Evolutionary conservation across 2,888 invertebrate species (phyloP), one percentile per base, ranked within the genome.

Genomic region (Petrolisthes manimaculis): DNA sequence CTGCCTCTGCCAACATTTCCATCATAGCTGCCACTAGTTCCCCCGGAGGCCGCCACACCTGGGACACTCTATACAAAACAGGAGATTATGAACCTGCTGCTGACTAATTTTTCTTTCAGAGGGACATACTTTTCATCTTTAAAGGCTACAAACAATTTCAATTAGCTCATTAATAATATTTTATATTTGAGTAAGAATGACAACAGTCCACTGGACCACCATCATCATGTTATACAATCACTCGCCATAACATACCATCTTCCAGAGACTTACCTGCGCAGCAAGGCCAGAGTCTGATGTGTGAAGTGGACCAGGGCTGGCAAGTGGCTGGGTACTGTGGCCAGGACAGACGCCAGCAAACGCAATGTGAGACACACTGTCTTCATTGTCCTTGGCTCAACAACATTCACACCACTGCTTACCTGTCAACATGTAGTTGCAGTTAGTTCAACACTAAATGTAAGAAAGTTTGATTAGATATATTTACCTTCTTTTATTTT

Each of bases 1-100:
- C 81, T 82, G 84, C 82, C 69, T 88, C 85, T 6, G 89, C 85
- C 56, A 89, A 77, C 61, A 85, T 79, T 54, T 85, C 85, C 78
- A 89, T 21, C 14, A 89, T 77, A 5, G 87, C 87, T 4, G 89
- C 86, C 5, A 87, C 85, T 21, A 89, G 83, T 5, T 71, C 67
- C 21, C 82, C 71, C 21, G 84, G 82, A 2, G 89, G 89, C 53
- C 86, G 86, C n/a, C 37, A 67, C 75, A 88, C 83, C 14, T 89
- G 87, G 9, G 89, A 81, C 53, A 89, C 82, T 55, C 89, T 87
- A 78, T 75, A 51, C 18, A 4, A 24, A n/a, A 61, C 21, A 69
- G 9, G 79, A 79, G 8, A 54, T 37, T 37, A 53, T 51, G 12
- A 78, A n/a, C 55, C 21, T 21, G 75, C 79, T 79, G 24, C 5